These are phyloP conservation scores for Penelope pileata DNA, from an alignment of 2,113 vertebrate genomes.

Conservation along the genomic window DNA sequence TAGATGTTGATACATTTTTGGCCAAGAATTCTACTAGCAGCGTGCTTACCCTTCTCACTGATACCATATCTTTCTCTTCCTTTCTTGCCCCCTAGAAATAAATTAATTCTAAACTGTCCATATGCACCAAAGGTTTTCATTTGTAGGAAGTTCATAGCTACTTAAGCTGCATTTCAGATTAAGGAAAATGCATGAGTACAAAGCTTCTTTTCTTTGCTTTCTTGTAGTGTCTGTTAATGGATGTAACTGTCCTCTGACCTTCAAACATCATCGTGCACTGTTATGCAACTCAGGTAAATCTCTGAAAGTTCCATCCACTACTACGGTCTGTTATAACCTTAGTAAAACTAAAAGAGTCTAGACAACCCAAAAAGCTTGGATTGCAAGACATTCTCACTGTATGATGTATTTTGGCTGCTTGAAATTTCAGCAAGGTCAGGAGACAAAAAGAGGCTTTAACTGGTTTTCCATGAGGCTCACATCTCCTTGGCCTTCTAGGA, in stretches of 20 bases:
- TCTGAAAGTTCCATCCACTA: background rate
- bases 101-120: background rate
- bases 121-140: background rate
- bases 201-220: background rate
- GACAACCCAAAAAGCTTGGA: background rate
- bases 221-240: background rate
- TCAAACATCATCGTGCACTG: background rate
- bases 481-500: background rate
- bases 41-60: background rate
- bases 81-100: background rate
- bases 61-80: background rate
- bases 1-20: background rate
- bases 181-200: background rate
- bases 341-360: background rate
- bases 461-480: background rate
- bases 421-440: background rate
- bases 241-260: background rate
- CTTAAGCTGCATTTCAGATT: background rate
- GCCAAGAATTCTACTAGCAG: background rate
- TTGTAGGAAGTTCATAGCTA: background rate
- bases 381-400: background rate
- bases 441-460: background rate
- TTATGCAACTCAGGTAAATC: background rate
- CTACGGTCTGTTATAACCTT: background rate
- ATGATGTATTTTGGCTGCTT: background rate